Evolutionary conservation across 2,113 vertebrate species (phyloP).

Genomic region (Empidonax alnorum): DNA sequence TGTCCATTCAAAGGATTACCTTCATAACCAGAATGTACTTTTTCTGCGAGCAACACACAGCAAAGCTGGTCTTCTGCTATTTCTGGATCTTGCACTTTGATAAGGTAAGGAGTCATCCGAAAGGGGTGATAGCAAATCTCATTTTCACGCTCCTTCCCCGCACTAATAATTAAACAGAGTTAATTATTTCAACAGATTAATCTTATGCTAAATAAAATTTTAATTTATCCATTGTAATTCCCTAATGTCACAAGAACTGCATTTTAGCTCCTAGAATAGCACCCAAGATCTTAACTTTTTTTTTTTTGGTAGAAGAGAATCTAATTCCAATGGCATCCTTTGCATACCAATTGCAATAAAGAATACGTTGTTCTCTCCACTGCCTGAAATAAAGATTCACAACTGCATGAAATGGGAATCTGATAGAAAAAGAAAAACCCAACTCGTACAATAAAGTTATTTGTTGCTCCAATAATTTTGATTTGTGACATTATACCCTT

Average conservation of each 20-base stretch:
- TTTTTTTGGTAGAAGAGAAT: neutral
- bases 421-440: neutral
- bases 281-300: neutral
- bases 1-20: conserved; percentile 73
- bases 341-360: neutral
- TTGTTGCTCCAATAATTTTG: neutral
- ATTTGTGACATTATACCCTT: neutral
- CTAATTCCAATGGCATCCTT: neutral
- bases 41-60: conserved; percentile 93
- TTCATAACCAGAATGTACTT: conserved; percentile 95
- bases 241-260: neutral
- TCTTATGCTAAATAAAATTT: neutral
- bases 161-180: conserved; percentile 69
- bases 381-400: neutral
- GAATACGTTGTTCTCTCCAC: neutral
- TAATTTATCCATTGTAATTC: neutral
- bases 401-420: neutral
- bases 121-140: conserved; percentile 88
- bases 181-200: neutral
- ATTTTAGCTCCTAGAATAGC: neutral
- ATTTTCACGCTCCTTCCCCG: conserved; percentile 77
- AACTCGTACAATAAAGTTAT: neutral
- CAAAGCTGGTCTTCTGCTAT: conserved; percentile 87
- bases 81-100: conserved; percentile 83
- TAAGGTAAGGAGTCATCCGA: conserved; percentile 93